Percentiles rank a stretch among this genome's conserved stretches.
phyloP scores from a whole-genome alignment of 2,888 invertebrate species.

The Agonopterix arenella region DNA sequence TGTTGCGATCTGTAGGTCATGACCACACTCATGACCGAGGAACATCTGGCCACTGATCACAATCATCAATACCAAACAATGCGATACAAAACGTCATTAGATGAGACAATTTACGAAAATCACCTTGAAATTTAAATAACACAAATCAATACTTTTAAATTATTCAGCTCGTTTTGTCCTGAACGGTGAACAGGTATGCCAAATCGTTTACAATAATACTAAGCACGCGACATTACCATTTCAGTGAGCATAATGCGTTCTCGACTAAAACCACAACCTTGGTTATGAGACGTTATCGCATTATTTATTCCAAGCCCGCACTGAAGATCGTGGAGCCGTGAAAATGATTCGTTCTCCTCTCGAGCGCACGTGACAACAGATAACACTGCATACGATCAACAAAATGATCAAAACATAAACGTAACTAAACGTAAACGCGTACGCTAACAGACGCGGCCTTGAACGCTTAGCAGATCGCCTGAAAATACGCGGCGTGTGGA shows the following conservation, averaged over 20 bases:
- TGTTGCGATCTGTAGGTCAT: slow-evolving; percentile 58
- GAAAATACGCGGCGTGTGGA: slow-evolving; percentile 68
- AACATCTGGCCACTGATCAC: slow-evolving; percentile 32
- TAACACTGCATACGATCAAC: slow-evolving; percentile 33
- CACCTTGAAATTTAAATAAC: slow-evolving; percentile 5
- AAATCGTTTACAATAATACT: not conserved
- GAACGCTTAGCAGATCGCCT: slow-evolving; percentile 69
- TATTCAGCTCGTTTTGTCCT: not conserved
- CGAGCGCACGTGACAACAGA: slow-evolving; percentile 33
- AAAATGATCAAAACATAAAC: slow-evolving; percentile 42
- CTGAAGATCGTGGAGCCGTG: slow-evolving; percentile 45
- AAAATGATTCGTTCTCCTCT: slow-evolving; percentile 57
- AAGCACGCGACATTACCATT: slow-evolving; percentile 15
- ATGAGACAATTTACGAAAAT: not conserved
- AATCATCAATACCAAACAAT: not conserved
- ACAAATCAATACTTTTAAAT: not conserved
- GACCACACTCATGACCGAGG: slow-evolving; percentile 27
- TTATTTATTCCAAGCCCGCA: slow-evolving; percentile 48
- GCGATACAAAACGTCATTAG: not conserved
- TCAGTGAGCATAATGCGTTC: slow-evolving; percentile 19
- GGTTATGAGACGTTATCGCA: slow-evolving; percentile 42
- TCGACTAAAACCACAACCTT: slow-evolving; percentile 31
- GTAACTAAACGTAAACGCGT: slow-evolving; percentile 46
- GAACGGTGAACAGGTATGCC: not conserved
- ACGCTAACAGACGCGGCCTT: slow-evolving; percentile 71